Evolutionary conservation across 2,797 vertebrate species (phyloP), one percentile per base, ranked within the genome.

Genomic region (Hyperoplus lanceolatus): DNA sequence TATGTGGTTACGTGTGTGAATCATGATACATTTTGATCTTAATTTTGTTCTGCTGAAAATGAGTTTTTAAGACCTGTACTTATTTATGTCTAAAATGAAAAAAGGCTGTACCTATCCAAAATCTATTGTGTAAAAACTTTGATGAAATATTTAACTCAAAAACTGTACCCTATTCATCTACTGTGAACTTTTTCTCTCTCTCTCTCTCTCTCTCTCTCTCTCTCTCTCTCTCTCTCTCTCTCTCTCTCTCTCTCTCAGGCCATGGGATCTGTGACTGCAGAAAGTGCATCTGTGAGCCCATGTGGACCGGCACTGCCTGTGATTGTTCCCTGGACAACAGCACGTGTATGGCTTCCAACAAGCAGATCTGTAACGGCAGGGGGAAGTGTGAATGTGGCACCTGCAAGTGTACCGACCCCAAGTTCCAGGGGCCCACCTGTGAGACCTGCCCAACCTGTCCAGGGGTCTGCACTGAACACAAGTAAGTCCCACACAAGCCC

Each of bases 401-500:
- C 60, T 99, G 98, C 85, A 99, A 96, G 50, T 99, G 98, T 65
- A 97, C 95, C 0, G 96, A 99, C 78, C 91, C 96, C 72, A 99
- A 98, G 90, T 99, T 98, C 89, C 98, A 99, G 83, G 98, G 98
- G n/a, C 93, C 95, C 5, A 98, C 97, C 0, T 99, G 98, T 80
- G 98, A 99, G 92, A 95, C 95, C 50, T 99, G 98, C 85, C 98
- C 97, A 64, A 99, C 98, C 68, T 99, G 98, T 68, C 96, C 97
- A 0, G 97, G 97, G 10, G 97, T 98, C 83, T 99, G 98, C 64
- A 84, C 92, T 4, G 97, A 98, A 56, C 97, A 99, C 90, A 99
- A 98, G 98, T 99, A 88, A 77, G 97, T 96, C 12, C 29, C 2
- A 3, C 29, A 29, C 29, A 29, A 29, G 29, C 29, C 29, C 29